Evolutionary conservation across 2,797 vertebrate species (phyloP), one percentile per base, ranked within the genome.

Genomic region (Falco peregrinus): DNA sequence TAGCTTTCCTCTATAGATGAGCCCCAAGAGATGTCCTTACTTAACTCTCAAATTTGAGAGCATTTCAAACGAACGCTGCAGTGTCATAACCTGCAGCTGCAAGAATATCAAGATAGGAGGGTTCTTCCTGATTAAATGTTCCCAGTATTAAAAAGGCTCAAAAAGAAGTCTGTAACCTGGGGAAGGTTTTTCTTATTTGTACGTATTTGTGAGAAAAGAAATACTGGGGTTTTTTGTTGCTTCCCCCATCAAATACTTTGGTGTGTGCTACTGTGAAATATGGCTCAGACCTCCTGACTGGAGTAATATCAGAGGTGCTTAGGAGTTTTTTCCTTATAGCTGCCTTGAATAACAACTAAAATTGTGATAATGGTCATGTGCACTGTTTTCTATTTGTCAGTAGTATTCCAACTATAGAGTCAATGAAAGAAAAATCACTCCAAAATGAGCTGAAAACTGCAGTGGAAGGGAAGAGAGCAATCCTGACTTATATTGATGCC

Each of bases 11-110:
- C 69, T 88, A 4, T 29, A 71, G 73, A 93, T 83, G 85, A 90
- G 76, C 41, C 95, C 64, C 12, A 0, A 94, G 96, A 67, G 93
- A 83, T 82, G 71, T 83, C 79, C 84, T 85, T 91, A 39, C 60
- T 89, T 90, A 77, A 75, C 89, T 91, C 84, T 93, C 56, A 50
- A 60, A 80, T 93, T 79, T 41, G 70, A 83, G 71, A 82, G 79
- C 41, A 16, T 85, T 95, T 95, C 1, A 1, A 53, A 64, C n/a
- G 31, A 86, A 74, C 17, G 3, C 82, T 64, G 14, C 1, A 11
- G 53, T 89, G 87, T 80, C 60, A 29, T 86, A 91, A 94, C 57
- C 87, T 64, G 29, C 67, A 92, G 81, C 31, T 93, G 51, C 35
- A 71, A 76, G 86, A 84, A 68, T 61, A 91, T 16, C 69, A 29